These are phyloP conservation scores for Vidua chalybeata DNA, from an alignment of 2,113 vertebrate genomes.

Conservation along the genomic window DNA sequence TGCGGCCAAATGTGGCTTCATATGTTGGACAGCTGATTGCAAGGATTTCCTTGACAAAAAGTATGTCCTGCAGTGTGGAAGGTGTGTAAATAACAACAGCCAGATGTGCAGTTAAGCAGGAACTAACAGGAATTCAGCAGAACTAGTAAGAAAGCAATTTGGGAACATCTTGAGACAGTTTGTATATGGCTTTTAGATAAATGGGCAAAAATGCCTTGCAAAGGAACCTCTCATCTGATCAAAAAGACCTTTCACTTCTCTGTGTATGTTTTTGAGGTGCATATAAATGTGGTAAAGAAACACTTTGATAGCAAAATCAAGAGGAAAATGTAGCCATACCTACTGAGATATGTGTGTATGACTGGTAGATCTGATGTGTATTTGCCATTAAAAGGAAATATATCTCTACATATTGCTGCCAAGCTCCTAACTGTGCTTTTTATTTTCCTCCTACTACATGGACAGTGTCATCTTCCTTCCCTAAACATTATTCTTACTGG, in stretches of 20 bases:
- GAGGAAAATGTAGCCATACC: conserved; percentile 13
- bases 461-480: background rate
- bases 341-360: background rate
- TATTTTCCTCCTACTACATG: background rate
- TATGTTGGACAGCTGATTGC: background rate
- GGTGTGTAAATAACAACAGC: background rate
- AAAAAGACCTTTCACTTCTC: background rate
- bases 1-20: background rate
- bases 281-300: conserved; percentile 24
- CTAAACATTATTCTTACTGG: background rate
- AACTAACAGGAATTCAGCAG: background rate
- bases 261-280: conserved; percentile 17
- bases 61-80: background rate
- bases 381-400: conserved; percentile 30
- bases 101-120: background rate
- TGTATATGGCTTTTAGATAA: background rate
- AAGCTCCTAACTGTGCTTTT: background rate
- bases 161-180: background rate
- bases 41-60: background rate
- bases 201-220: conserved; percentile 25
- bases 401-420: background rate
- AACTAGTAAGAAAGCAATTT: background rate
- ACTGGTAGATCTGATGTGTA: background rate
- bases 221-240: background rate
- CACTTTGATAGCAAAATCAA: conserved; percentile 17